Percentiles rank a stretch among this genome's conserved stretches.
phyloP scores from a whole-genome alignment of 1,140 invertebrate species.

The Manduca sexta region DNA sequence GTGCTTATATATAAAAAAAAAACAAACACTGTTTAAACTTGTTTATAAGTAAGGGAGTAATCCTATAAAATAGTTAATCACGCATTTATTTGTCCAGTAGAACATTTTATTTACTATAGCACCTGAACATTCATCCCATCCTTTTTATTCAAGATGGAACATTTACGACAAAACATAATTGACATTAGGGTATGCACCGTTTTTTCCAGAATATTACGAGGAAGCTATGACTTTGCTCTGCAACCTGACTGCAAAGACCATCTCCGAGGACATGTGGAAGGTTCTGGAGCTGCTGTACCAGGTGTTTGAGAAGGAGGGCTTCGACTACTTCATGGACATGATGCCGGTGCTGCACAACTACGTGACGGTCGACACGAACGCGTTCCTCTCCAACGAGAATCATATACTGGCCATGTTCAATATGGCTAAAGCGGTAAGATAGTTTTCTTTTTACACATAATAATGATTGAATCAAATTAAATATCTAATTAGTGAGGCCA shows the following conservation, averaged over 20 bases:
- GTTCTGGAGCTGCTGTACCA: constrained; percentile 85
- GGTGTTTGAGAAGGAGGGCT: constrained; percentile 94
- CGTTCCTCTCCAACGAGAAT: constrained; percentile 93
- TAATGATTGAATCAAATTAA: no score
- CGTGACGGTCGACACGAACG: constrained; percentile 94
- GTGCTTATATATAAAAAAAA: no score
- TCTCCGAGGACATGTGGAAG: constrained; percentile 97
- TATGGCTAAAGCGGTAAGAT: constrained; percentile 92
- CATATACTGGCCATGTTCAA: constrained; percentile 94
- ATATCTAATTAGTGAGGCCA: no score
- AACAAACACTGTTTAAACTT: no score
- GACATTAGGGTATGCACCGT: no score
- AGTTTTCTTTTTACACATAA: constrained; percentile 9
- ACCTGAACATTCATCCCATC: no score
- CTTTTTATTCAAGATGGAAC: no score
- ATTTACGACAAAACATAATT: no score
- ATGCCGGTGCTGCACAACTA: constrained; percentile 99
- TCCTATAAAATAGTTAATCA: no score
- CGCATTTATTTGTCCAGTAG: no score
- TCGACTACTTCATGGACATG: constrained; percentile 99
- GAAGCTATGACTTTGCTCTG: constrained; percentile 95
- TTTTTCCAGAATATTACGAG: constrained; percentile 92
- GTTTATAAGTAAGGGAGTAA: no score
- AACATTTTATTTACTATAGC: no score
- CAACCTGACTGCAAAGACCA: constrained; percentile 90